Evolutionary conservation across 2,888 invertebrate genomes (phyloP).

Genomic region (Andrena camellia): DNA sequence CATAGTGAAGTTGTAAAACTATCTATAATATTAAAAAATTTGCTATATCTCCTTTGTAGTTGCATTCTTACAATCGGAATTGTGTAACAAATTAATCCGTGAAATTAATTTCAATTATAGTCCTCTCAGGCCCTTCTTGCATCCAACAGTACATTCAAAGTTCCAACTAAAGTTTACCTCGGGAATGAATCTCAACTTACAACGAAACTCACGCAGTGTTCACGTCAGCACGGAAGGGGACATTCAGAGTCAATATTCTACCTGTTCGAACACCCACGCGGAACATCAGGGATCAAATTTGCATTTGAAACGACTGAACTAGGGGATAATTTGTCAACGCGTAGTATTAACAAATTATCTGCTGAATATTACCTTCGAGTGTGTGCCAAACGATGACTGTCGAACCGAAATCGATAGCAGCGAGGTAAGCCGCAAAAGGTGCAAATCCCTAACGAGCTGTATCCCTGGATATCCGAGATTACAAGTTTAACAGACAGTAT

Average conservation of each 20-base stretch:
- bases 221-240: no score
- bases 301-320: not conserved
- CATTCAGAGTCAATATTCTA: not conserved
- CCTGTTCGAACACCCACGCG: not conserved
- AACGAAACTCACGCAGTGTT: conserved; percentile 2
- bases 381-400: not conserved
- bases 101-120: no score
- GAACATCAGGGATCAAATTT: not conserved
- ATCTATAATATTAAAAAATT: no score
- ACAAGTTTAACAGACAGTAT: conserved; percentile 1
- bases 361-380: conserved; percentile 12
- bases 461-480: conserved; percentile 23
- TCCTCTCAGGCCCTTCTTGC: no score
- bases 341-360: not conserved
- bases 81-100: no score
- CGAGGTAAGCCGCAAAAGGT: conserved; percentile 21
- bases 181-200: conserved; percentile 1
- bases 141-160: not conserved
- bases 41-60: no score
- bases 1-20: no score
- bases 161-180: not conserved
- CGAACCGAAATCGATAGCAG: conserved; percentile 12
- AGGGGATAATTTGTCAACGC: not conserved
- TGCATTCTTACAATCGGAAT: no score
- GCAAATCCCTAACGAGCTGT: conserved; percentile 26